Evolutionary conservation across 2,888 invertebrate species (phyloP), one percentile per base, ranked within the genome.

Genomic region (Xanthia togata): DNA sequence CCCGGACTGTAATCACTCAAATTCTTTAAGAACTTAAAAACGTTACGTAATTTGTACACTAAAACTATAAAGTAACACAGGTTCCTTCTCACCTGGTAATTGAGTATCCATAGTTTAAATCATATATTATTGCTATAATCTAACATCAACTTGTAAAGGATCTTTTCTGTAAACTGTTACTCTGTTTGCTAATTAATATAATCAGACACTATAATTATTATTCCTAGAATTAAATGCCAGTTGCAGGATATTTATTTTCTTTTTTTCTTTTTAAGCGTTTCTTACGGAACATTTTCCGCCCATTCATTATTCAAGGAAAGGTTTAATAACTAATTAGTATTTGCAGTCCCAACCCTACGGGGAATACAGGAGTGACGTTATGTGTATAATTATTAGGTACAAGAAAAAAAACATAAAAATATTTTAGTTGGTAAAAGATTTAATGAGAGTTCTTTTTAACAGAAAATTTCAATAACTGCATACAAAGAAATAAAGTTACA

Each of bases 321-420:
- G 6, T 53, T 35, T 77, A 4, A 44, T 9, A 47, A 23, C 44
- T 47, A 38, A 78, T 77, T 55, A 38, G 55, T 70, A 59, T 20
- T 55, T 55, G 3, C 62, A 63, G 0, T 62, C 4, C 63, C 14
- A 5, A n/a, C n/a, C n/a, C n/a, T n/a, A n/a, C n/a, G n/a, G n/a
- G n/a, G n/a, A n/a, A n/a, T n/a, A n/a, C n/a, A n/a, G n/a, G n/a
- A n/a, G n/a, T n/a, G n/a, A n/a, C n/a, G n/a, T n/a, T n/a, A n/a
- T n/a, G n/a, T n/a, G n/a, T n/a, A n/a, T n/a, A n/a, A n/a, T n/a
- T n/a, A n/a, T n/a, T n/a, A n/a, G 1, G 44, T 44, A 20, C 26
- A 44, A 26, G 23, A 4, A 31, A 14, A 65, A 31, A 4, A 2
- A 1, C 23, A 65, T 26, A 17, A 20, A 64, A 8, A 65, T 47